These are phyloP conservation scores for Amphiduros pacificus DNA, from an alignment of 2,888 invertebrate genomes.

Conservation along the genomic window DNA sequence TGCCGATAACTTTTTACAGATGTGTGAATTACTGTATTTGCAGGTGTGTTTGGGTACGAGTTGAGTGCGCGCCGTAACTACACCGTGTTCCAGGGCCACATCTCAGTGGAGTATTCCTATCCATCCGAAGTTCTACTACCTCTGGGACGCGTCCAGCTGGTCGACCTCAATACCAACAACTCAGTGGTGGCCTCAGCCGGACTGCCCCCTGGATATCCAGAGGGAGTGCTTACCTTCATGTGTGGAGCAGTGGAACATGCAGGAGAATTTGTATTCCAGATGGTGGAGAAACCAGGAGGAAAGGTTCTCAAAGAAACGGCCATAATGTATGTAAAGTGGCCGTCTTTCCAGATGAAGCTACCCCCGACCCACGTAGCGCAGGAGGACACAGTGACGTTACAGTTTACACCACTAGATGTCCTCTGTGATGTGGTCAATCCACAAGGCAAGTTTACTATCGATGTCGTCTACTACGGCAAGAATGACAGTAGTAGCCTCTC, in stretches of 20 bases:
- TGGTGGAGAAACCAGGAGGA: constrained; percentile 24
- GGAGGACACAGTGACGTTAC: constrained; percentile 6
- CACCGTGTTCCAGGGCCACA: constrained; percentile 44
- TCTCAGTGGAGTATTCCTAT: constrained; percentile 39
- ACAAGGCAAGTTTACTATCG: constrained; percentile 24
- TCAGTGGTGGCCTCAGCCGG: constrained; percentile 37
- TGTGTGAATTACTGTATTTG: too few relatives aligned
- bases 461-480: constrained; percentile 23
- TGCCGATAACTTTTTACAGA: too few relatives aligned
- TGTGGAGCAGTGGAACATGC: constrained; percentile 51
- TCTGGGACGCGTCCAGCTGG: constrained; percentile 40
- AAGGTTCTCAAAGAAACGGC: constrained; percentile 9
- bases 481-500: background rate
- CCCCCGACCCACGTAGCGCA: constrained; percentile 9
- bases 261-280: constrained; percentile 40
- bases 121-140: constrained; percentile 40
- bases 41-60: constrained; percentile 1
- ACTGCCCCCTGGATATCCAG: constrained; percentile 20
- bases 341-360: constrained; percentile 6
- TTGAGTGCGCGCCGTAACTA: constrained; percentile 39
- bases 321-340: constrained; percentile 14
- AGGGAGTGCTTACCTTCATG: constrained; percentile 36
- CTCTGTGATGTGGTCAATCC: constrained; percentile 26
- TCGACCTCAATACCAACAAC: constrained; percentile 20
- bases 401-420: constrained; percentile 4